A percentile compares a stretch with the other conserved stretches of the same genome.
Conservation (phyloP, 2,113 vertebrate species). For the Myodes glareolus region DNA sequence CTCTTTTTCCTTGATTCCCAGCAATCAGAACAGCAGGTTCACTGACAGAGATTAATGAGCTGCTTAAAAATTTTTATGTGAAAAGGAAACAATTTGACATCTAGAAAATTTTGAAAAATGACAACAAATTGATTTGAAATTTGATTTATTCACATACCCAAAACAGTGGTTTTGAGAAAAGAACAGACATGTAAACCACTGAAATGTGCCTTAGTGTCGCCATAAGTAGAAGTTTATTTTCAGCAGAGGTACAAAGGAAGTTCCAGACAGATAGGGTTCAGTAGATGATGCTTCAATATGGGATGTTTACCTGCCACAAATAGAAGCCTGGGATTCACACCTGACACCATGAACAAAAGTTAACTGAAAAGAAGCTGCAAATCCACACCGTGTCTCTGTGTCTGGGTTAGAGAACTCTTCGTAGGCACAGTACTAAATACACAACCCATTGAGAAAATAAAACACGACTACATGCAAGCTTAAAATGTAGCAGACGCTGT, state of each 20-base stretch:
- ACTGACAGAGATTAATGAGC: background rate
- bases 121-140: conserved; percentile 13
- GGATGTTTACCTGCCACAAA: background rate
- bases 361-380: background rate
- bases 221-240: background rate
- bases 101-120: conserved; percentile 32
- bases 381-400: background rate
- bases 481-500: background rate
- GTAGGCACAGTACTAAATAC: background rate
- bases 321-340: background rate
- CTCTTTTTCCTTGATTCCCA: background rate
- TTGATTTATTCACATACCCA: background rate
- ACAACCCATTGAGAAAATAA: conserved; percentile 9
- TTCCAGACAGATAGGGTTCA: background rate
- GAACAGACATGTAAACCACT: background rate
- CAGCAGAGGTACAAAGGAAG: background rate
- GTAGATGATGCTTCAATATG: background rate
- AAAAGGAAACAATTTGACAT: conserved; percentile 7
- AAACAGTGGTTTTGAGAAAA: background rate
- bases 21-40: background rate
- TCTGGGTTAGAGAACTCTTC: background rate
- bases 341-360: background rate
- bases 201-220: background rate
- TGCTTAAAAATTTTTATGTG: background rate
- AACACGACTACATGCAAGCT: background rate